Evolutionary conservation across 2,113 vertebrate genomes (phyloP).

Genomic region (Illadopsis cleaveri): DNA sequence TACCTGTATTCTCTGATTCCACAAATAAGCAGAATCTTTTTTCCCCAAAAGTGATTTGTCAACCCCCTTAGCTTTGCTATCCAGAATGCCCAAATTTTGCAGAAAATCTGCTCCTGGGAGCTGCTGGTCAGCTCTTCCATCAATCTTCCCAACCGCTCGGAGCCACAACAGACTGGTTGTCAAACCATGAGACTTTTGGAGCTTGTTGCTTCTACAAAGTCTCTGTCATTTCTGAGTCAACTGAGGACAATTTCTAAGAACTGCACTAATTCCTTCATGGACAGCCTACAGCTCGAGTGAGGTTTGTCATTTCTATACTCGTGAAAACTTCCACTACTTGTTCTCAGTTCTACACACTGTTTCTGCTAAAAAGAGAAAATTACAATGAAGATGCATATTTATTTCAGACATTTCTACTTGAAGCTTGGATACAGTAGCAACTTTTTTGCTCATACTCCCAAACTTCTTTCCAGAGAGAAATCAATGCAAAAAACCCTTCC

Average conservation of each 20-base stretch:
- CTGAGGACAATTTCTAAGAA: neutral
- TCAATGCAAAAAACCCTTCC: neutral
- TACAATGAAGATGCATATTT: neutral
- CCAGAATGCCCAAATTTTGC: neutral
- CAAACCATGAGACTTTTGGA: neutral
- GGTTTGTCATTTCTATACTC: neutral
- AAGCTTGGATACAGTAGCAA: neutral
- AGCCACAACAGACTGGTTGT: neutral
- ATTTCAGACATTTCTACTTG: slow-evolving; percentile 18
- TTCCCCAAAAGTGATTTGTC: neutral
- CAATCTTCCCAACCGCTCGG: neutral
- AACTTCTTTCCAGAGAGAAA: neutral
- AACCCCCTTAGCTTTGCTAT: neutral
- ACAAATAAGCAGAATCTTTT: neutral
- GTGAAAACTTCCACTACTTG: neutral
- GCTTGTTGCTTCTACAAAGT: neutral
- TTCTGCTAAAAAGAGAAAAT: slow-evolving; percentile 12
- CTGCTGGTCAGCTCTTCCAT: neutral
- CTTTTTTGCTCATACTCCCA: neutral
- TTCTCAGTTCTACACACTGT: neutral
- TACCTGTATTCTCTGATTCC: neutral
- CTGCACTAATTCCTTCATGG: neutral
- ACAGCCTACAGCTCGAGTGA: neutral
- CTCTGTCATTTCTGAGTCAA: neutral
- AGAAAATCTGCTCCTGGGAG: neutral